Conservation (phyloP, 2,797 vertebrate species). For the Atherinosoma microstoma region DNA sequence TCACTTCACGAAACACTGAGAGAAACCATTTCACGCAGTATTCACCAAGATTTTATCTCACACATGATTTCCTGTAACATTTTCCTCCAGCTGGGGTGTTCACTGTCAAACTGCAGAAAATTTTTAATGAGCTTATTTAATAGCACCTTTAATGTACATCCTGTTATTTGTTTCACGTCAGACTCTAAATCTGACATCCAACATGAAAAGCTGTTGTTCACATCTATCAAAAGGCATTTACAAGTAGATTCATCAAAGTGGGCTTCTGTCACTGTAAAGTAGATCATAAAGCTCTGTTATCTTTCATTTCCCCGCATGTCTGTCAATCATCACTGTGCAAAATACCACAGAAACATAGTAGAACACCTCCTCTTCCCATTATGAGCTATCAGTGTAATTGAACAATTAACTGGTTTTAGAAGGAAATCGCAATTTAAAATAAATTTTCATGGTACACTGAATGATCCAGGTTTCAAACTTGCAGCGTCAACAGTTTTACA, state of each 20-base stretch:
- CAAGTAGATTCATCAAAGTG: not conserved
- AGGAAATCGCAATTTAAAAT: too few species aligned
- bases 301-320: not conserved
- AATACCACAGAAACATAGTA: too few species aligned
- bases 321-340: not conserved
- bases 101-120: not conserved
- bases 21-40: not conserved
- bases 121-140: not conserved
- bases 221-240: not conserved
- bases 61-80: constrained; percentile 23
- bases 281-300: not conserved
- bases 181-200: not conserved
- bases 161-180: not conserved
- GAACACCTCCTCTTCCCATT: too few species aligned
- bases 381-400: too few species aligned
- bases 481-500: too few species aligned
- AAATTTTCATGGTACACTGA: too few species aligned
- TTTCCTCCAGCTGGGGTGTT: constrained; percentile 8
- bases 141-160: not conserved
- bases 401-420: too few species aligned
- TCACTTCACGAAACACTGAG: not conserved
- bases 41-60: constrained; percentile 5
- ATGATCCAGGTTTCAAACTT: too few species aligned
- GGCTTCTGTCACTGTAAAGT: not conserved
- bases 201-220: not conserved